Evolutionary conservation across 2,797 vertebrate genomes (phyloP).

Genomic region (Alca torda): DNA sequence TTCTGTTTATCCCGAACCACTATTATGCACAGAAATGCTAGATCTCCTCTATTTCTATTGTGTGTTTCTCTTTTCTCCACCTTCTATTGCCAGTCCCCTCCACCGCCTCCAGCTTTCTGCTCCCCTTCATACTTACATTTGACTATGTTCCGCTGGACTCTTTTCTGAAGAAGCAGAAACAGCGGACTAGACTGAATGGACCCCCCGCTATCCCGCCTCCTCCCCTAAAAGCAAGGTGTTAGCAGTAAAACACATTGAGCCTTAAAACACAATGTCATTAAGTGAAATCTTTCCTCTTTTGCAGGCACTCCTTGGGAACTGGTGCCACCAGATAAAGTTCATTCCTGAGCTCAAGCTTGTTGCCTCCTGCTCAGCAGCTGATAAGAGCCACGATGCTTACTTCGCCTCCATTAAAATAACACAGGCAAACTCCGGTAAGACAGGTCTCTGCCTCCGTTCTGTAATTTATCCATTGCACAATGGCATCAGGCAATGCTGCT

Average conservation of each 20-base stretch:
- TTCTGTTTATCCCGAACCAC: not conserved
- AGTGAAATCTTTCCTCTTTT: not conserved
- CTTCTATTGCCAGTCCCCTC: not conserved
- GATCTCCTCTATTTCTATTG: fast-evolving
- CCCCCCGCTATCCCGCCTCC: too few relatives aligned
- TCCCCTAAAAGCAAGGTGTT: not conserved
- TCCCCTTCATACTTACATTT: not conserved
- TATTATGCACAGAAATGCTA: fast-evolving
- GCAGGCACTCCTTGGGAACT: constrained; percentile 60
- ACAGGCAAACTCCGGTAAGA: constrained; percentile 42
- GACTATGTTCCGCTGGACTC: fast-evolving
- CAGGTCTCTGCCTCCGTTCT: not conserved
- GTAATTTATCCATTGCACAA: not conserved
- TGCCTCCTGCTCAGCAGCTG: constrained; percentile 66
- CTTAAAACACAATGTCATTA: not conserved
- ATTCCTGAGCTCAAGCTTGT: constrained; percentile 62
- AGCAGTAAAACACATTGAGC: fast-evolving
- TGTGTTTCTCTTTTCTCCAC: not conserved
- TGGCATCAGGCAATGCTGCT: not conserved
- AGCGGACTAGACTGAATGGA: fast-evolving
- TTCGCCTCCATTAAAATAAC: constrained; percentile 11
- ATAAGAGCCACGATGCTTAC: constrained; percentile 44
- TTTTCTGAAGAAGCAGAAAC: not conserved
- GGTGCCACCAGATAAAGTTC: constrained; percentile 70
- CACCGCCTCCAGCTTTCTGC: not conserved